phyloP scores from a whole-genome alignment of 2,888 invertebrate species.

The Drosophila vallismaia region DNA sequence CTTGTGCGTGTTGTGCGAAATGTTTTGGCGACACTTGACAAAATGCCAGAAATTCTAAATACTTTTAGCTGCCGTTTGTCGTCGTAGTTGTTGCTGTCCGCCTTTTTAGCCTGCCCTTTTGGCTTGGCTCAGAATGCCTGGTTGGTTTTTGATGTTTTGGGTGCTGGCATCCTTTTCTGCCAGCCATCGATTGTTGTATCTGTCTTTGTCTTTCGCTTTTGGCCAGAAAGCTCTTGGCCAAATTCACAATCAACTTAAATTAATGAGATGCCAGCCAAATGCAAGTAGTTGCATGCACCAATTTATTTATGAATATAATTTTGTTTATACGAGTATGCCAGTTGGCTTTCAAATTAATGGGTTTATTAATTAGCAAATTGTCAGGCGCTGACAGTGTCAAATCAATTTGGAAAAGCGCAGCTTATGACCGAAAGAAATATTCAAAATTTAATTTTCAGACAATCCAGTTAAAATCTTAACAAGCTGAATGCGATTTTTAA shows the following conservation, averaged over 20 bases:
- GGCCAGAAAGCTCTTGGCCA: slow-evolving; percentile 6
- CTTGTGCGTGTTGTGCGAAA: slow-evolving; percentile 65
- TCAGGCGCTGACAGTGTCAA: slow-evolving; percentile 72
- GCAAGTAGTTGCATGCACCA: slow-evolving; percentile 24
- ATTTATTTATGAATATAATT: slow-evolving; percentile 44
- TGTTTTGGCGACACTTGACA: slow-evolving; percentile 81
- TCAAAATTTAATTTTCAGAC: neutral
- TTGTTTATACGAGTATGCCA: slow-evolving; percentile 24
- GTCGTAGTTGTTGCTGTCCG: slow-evolving; percentile 51
- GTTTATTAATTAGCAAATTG: slow-evolving; percentile 79
- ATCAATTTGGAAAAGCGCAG: slow-evolving; percentile 41
- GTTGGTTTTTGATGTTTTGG: slow-evolving; percentile 13
- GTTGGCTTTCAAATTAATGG: slow-evolving; percentile 76
- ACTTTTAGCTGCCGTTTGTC: slow-evolving; percentile 65
- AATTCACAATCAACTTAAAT: slow-evolving; percentile 44
- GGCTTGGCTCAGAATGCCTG: slow-evolving; percentile 36
- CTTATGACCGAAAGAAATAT: slow-evolving; percentile 8
- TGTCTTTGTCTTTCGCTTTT: slow-evolving; percentile 8
- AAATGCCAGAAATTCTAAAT: slow-evolving; percentile 81
- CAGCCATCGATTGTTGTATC: slow-evolving; percentile 7
- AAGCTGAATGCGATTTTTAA: slow-evolving; percentile 1
- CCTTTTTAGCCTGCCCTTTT: slow-evolving; percentile 56
- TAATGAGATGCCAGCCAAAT: slow-evolving; percentile 41
- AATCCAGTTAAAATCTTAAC: neutral
- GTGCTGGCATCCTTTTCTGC: slow-evolving; percentile 10